phyloP scores from a whole-genome alignment of 2,888 invertebrate species.

The Muschampia plurimacula region DNA sequence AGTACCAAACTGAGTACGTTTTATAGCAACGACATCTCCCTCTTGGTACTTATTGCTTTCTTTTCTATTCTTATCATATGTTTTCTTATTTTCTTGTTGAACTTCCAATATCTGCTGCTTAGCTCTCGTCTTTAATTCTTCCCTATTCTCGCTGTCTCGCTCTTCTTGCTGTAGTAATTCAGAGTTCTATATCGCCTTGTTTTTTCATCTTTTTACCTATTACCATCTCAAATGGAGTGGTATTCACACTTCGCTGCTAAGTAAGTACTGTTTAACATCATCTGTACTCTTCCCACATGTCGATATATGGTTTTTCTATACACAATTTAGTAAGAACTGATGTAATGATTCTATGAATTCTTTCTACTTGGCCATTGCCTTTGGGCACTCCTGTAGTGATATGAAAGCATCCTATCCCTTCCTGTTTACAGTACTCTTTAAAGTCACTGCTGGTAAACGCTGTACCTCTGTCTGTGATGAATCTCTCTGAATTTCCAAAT shows the following conservation, averaged over 20 bases:
- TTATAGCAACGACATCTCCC: background rate
- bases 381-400: conserved; percentile 49
- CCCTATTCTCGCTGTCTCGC: background rate
- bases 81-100: background rate
- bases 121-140: background rate
- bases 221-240: background rate
- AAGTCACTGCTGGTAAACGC: conserved; percentile 48
- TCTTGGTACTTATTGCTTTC: background rate
- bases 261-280: background rate
- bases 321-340: background rate
- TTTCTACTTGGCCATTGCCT: conserved; percentile 49
- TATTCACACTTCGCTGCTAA: conserved; percentile 13
- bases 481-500: conserved; percentile 45
- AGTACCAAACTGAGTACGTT: background rate
- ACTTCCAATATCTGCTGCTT: background rate
- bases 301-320: background rate
- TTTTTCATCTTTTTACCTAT: background rate
- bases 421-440: conserved; percentile 42
- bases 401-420: conserved; percentile 42
- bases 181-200: background rate
- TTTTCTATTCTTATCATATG: background rate
- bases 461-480: conserved; percentile 46
- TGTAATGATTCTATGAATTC: conserved; percentile 43
- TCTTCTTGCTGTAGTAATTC: background rate
- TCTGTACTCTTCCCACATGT: conserved; percentile 6